Percentiles rank a stretch among this genome's conserved stretches.
Conservation (phyloP, 1,140 invertebrate genomes). For the Rhysida immarginata region DNA sequence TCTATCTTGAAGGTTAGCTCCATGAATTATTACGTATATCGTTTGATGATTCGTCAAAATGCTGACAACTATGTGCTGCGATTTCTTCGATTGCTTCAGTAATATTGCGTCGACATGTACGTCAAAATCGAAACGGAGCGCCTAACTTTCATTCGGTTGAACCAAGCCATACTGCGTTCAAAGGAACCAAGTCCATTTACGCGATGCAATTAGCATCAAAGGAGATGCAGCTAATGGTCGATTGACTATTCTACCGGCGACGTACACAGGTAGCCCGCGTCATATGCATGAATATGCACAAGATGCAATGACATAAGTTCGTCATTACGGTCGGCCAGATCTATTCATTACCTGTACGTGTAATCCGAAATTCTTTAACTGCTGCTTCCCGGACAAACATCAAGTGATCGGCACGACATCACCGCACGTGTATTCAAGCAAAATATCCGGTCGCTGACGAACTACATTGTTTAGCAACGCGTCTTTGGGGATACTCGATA, state of each 20-base stretch:
- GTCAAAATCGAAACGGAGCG: slow-evolving; percentile 25
- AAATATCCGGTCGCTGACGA: not conserved
- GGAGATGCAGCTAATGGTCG: not conserved
- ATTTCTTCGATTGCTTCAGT: slow-evolving; percentile 26
- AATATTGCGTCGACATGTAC: slow-evolving; percentile 32
- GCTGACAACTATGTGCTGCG: slow-evolving; percentile 21
- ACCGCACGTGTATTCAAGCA: too few relatives aligned
- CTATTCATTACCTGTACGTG: slow-evolving; percentile 3
- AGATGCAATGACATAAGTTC: slow-evolving; percentile 10
- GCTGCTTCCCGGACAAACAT: too few relatives aligned
- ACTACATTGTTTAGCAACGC: not conserved
- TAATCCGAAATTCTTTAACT: too few relatives aligned
- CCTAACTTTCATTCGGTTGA: slow-evolving; percentile 19
- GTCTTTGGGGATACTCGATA: not conserved
- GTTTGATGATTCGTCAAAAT: slow-evolving; percentile 12
- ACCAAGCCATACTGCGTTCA: slow-evolving; percentile 18
- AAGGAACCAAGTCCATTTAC: slow-evolving; percentile 12
- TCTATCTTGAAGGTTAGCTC: too few relatives aligned
- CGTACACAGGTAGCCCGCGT: slow-evolving; percentile 6
- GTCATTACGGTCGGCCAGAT: slow-evolving; percentile 4
- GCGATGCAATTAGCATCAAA: not conserved
- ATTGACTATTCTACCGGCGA: not conserved
- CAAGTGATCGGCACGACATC: too few relatives aligned
- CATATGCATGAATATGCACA: slow-evolving; percentile 8
- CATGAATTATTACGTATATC: slow-evolving; percentile 14